Conservation (phyloP, 2,113 vertebrate species). For the Otus sunia region DNA sequence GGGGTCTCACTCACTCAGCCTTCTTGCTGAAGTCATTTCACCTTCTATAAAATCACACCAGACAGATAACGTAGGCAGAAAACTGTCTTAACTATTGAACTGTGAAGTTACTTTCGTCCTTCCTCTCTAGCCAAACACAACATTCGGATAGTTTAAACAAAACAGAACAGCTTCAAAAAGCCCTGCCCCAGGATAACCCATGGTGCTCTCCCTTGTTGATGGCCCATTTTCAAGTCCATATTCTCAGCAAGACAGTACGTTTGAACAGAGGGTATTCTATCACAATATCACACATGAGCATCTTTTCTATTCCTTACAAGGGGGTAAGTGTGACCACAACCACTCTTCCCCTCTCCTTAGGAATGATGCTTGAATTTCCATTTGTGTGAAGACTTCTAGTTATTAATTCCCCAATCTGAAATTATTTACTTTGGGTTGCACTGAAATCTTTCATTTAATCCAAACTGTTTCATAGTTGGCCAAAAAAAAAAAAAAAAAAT, state of each 20-base stretch:
- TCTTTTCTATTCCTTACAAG: not conserved
- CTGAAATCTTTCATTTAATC: slow-evolving; percentile 9
- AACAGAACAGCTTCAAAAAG: not conserved
- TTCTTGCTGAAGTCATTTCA: not conserved
- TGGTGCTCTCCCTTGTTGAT: not conserved
- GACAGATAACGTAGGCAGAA: not conserved
- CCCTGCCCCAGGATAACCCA: not conserved
- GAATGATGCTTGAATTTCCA: not conserved
- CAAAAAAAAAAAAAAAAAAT: not conserved
- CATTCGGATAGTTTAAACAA: not conserved
- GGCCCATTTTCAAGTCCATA: not conserved
- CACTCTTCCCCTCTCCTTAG: not conserved
- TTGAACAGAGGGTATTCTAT: not conserved
- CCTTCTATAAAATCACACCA: not conserved
- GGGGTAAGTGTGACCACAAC: not conserved
- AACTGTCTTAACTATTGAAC: not conserved
- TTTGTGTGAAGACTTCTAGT: not conserved
- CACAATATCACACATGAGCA: not conserved
- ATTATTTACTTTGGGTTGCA: slow-evolving; percentile 5
- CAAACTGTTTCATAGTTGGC: not conserved
- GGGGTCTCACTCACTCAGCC: not conserved
- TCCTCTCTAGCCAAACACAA: not conserved
- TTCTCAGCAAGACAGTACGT: not conserved
- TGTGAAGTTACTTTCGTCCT: not conserved
- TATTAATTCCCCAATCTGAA: not conserved